phyloP scores from a whole-genome alignment of 2,888 invertebrate genomes.

The Rhamphomyia laevipes region DNA sequence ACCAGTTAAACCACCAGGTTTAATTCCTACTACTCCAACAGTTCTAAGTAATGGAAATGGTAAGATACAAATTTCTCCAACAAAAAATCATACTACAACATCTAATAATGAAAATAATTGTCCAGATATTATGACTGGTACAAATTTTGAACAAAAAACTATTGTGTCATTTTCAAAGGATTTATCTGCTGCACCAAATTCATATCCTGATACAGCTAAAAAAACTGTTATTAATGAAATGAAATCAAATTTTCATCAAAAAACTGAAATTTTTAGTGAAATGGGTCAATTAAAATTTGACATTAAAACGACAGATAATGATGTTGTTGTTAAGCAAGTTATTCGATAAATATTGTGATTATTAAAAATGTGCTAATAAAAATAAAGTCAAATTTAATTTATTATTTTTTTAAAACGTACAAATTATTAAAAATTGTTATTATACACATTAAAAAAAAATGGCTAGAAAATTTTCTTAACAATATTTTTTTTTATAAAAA shows the following conservation, averaged over 20 bases:
- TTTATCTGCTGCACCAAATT: constrained; percentile 28
- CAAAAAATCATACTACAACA: not conserved
- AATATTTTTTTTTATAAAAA: too few species aligned
- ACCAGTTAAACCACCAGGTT: not conserved
- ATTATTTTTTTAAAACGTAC: too few species aligned
- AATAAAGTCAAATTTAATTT: too few species aligned
- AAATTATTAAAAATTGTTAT: too few species aligned
- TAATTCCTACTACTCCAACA: not conserved
- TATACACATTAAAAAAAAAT: too few species aligned
- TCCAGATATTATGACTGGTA: constrained; percentile 20
- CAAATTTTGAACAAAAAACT: constrained; percentile 29
- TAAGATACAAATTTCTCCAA: too few species aligned
- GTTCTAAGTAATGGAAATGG: too few species aligned
- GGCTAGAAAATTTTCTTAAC: too few species aligned
- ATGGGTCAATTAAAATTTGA: constrained; percentile 33
- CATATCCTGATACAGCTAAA: constrained; percentile 33
- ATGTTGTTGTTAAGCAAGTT: constrained; percentile 28
- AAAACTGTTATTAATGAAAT: constrained; percentile 16
- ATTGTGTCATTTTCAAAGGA: constrained; percentile 33
- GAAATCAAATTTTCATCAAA: constrained; percentile 4
- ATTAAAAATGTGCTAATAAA: too few species aligned
- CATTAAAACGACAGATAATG: constrained; percentile 24
- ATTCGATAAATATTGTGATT: too few species aligned
- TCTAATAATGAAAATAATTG: constrained; percentile 13
- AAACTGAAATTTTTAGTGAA: constrained; percentile 23